Conservation (phyloP, 2,797 vertebrate species). For the Mus minutoides region DNA sequence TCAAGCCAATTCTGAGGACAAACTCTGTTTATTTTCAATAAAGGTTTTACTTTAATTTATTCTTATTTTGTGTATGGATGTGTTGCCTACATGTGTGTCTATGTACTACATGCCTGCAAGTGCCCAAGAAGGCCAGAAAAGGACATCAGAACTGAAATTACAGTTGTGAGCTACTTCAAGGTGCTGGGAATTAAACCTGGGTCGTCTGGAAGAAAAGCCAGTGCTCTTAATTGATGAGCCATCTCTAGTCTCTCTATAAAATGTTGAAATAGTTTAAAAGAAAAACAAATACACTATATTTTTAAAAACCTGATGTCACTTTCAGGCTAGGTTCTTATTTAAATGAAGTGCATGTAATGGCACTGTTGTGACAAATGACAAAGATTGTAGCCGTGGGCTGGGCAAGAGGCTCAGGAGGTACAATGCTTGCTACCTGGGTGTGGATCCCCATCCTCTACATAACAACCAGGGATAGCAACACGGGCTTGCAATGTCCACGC, state of each 20-base stretch:
- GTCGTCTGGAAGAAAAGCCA: background rate
- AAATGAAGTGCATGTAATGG: conserved; percentile 1
- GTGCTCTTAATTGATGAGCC: background rate
- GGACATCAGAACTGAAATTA: background rate
- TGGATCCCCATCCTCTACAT: background rate
- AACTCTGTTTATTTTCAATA: background rate
- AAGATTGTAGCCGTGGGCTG: background rate
- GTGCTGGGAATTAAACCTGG: background rate
- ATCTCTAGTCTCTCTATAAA: background rate
- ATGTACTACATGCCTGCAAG: background rate
- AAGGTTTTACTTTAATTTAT: background rate
- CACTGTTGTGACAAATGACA: conserved; percentile 32
- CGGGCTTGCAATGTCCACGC: background rate
- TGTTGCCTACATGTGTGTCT: background rate
- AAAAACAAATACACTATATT: background rate
- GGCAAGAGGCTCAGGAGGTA: background rate
- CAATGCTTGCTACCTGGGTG: background rate
- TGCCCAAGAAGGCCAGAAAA: background rate
- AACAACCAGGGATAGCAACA: background rate
- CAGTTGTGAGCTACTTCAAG: background rate
- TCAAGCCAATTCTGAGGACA: conserved; percentile 6
- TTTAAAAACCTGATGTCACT: background rate
- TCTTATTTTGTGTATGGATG: background rate
- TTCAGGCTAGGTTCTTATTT: background rate
- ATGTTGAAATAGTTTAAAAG: background rate